phyloP scores from a whole-genome alignment of 1,140 invertebrate genomes.

The Trypoxylus dichotomus region DNA sequence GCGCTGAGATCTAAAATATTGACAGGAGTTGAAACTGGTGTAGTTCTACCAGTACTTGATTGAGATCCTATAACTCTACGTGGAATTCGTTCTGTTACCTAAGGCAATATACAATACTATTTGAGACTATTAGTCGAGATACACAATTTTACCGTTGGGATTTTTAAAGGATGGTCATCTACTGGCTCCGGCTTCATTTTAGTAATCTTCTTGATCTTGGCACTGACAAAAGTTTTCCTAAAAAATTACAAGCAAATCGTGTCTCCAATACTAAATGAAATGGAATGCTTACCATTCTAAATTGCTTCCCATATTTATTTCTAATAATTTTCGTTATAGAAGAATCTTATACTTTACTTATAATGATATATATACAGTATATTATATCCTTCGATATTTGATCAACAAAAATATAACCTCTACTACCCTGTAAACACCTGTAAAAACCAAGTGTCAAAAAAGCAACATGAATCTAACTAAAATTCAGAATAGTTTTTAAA shows the following conservation, averaged over 20 bases:
- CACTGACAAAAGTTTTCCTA: not conserved
- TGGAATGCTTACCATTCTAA: not conserved
- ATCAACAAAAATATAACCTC: no score
- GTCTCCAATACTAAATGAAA: not conserved
- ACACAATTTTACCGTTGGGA: conserved; percentile 24
- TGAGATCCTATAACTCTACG: conserved; percentile 54
- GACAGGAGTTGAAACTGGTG: conserved; percentile 54
- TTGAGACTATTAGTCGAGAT: not conserved
- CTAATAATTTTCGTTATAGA: conserved; percentile 21
- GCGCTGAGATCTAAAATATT: conserved; percentile 60
- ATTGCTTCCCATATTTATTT: not conserved
- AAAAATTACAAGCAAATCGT: not conserved
- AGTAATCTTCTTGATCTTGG: not conserved
- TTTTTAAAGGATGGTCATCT: conserved; percentile 24
- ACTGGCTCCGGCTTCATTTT: not conserved
- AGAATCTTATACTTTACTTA: not conserved
- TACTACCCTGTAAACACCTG: no score
- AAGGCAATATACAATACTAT: conserved; percentile 14
- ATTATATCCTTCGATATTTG: no score
- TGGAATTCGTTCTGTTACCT: conserved; percentile 57
- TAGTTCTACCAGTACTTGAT: conserved; percentile 58
- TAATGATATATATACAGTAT: no score
- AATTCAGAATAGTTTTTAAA: no score
- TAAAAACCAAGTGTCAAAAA: not conserved
- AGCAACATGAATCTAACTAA: not conserved